Base-by-base conservation (phyloP, 2,797 vertebrate species). In the Amazonetta brasiliensis region DNA sequence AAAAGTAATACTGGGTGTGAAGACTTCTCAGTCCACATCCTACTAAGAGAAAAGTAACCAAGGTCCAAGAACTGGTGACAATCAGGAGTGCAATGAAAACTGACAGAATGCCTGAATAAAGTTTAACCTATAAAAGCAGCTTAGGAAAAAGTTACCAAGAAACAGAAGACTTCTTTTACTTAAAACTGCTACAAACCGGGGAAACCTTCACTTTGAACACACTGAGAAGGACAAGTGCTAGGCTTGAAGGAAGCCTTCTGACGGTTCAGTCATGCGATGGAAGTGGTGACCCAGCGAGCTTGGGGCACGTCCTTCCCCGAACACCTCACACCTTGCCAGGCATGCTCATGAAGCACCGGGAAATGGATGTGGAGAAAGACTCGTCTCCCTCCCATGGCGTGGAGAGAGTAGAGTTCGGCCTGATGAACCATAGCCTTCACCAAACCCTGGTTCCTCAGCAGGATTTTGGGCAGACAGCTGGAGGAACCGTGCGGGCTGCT, bases 401-500 rank as follows among this genome's bases (percentile, higher is more conserved):
- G 23, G 33, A 10, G 19, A 79, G 39, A 0, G 1, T 25, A 62
- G 4, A 55, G 31, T n/a, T 28, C 6, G 9, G 26, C 13, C 59
- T 28, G 9, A 43, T 5, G 43, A 74, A 11, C 56, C 18, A 2
- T 12, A 50, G 19, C 14, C 15, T 33, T 33, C 12, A 13, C 9
- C 7, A 37, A 1, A 0, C 1, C 15, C 25, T 13, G 9, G 14
- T 30, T 67, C 48, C 48, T 7, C 35, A 17, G 44, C 1, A 12
- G 31, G 33, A 31, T 66, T 31, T 46, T 1, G 46, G 1, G 41
- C 9, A 0, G 41, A n/a, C 4, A 35, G 37, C 30, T 25, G 59
- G 35, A 21, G 2, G 18, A 0, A 0, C 23, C 59, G 30, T 16
- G 1, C 5, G 0, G 12, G 13, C 3, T 3, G 7, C 2, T 15